Evolutionary conservation across 2,113 vertebrate genomes (phyloP), one percentile per base, ranked within the genome.

Genomic region (Cisticola juncidis): DNA sequence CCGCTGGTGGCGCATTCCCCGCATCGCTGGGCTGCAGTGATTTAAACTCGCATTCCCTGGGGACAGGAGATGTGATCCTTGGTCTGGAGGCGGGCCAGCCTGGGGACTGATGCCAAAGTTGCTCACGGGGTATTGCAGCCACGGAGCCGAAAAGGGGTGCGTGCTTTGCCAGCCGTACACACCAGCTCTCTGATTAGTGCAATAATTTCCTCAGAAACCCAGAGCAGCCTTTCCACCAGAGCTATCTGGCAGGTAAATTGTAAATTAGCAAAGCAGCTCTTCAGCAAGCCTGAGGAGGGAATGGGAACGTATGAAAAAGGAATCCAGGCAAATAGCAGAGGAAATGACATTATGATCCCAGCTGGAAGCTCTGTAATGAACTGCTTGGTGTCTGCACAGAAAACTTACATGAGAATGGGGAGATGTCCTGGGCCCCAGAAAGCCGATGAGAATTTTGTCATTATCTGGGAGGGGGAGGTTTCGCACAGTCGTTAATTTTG

Each of bases 271-370:
- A 42, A 72, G 78, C 36, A 22, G 6, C 20, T 83, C 74, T 86
- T 51, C 47, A 38, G 80, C 44, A 28, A 64, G 64, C 24, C 60
- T 40, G 68, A 84, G 56, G 74, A 72, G 21, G 73, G 70, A 74
- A 69, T 23, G 71, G 85, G 82, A 95, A 90, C 74, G 29, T 38
- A 33, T 9, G 56, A 73, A 70, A 94, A 69, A 88, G 79, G 88
- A 97, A 92, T 88, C 62, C 20, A 17, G 80, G 88, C 66, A 72
- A 91, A 92, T 24, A 94, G 81, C 91, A 94, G 81, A 92, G 83
- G 94, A 95, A 96, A 92, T 95, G 94, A 95, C 77, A 84, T 84
- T 81, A 69, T 68, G 81, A 95, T 94, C 94, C 93, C 89, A 71
- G 84, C 83, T 86, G 94, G 83, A 68, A 86, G 57, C 73, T 44